These are phyloP conservation scores for Druceiella hillmani DNA, from an alignment of 2,888 invertebrate species.

Conservation along the genomic window DNA sequence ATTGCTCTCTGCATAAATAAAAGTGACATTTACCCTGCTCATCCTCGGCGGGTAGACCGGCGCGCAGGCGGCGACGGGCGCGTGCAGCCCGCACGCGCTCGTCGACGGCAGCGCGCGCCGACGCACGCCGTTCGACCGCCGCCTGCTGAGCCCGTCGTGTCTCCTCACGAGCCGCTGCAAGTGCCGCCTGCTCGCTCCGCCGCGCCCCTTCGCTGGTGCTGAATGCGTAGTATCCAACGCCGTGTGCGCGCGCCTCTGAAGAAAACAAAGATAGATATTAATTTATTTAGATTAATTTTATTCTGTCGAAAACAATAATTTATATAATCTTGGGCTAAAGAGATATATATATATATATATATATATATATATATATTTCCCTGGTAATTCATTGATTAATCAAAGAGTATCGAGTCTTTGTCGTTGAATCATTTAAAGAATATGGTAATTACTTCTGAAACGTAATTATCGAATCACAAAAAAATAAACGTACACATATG, in stretches of 20 bases:
- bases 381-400: too few relatives aligned
- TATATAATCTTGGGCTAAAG: too few relatives aligned
- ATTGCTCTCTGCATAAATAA: too few relatives aligned
- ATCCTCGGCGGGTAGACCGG: constrained; percentile 66
- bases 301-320: neutral
- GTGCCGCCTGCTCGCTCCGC: constrained; percentile 71
- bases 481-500: too few relatives aligned
- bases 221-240: constrained; percentile 88
- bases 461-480: too few relatives aligned
- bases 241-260: constrained; percentile 85
- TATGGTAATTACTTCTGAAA: too few relatives aligned
- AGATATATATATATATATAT: too few relatives aligned
- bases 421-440: too few relatives aligned
- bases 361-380: too few relatives aligned
- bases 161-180: constrained; percentile 64
- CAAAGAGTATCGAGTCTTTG: too few relatives aligned
- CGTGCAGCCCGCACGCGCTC: constrained; percentile 68
- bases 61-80: constrained; percentile 64
- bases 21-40: constrained; percentile 44
- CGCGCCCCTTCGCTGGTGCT: constrained; percentile 80
- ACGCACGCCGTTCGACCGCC: constrained; percentile 53
- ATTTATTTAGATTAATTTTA: neutral
- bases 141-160: constrained; percentile 64
- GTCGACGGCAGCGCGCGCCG: constrained; percentile 61
- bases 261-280: constrained; percentile 19